Evolutionary conservation across 1,140 invertebrate species (phyloP).

Genomic region (Ridgeia piscesae): DNA sequence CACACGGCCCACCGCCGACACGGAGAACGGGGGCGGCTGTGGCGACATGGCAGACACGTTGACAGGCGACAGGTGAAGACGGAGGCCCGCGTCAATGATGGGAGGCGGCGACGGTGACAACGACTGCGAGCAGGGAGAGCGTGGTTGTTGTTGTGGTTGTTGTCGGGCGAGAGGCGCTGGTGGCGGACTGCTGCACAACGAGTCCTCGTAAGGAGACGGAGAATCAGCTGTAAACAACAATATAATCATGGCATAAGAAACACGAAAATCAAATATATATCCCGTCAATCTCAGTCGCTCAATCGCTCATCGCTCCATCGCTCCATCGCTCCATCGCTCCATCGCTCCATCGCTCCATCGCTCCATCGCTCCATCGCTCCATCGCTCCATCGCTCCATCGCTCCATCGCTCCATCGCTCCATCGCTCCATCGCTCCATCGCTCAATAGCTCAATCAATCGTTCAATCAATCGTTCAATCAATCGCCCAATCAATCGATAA

Average conservation of each 20-base stretch:
- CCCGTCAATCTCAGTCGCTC: too few relatives aligned
- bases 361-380: too few relatives aligned
- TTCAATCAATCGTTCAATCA: too few relatives aligned
- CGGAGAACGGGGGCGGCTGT: not conserved
- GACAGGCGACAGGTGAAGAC: conserved; percentile 1
- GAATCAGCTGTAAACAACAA: not conserved
- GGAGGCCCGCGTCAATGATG: not conserved
- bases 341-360: too few relatives aligned
- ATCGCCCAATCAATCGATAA: too few relatives aligned
- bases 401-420: too few relatives aligned
- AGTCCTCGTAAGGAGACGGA: not conserved
- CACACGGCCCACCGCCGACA: not conserved
- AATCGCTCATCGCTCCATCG: too few relatives aligned
- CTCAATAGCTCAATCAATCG: too few relatives aligned
- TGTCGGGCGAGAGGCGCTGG: not conserved
- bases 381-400: too few relatives aligned
- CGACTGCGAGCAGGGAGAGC: not conserved
- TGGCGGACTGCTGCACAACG: not conserved
- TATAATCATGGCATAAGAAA: not conserved
- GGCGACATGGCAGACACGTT: not conserved
- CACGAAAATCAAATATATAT: too few relatives aligned
- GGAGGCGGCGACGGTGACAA: not conserved
- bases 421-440: too few relatives aligned
- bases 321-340: too few relatives aligned
- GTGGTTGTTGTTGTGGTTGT: not conserved